Evolutionary conservation across 2,113 vertebrate species (phyloP).

Genomic region (Platysternon megacephalum): DNA sequence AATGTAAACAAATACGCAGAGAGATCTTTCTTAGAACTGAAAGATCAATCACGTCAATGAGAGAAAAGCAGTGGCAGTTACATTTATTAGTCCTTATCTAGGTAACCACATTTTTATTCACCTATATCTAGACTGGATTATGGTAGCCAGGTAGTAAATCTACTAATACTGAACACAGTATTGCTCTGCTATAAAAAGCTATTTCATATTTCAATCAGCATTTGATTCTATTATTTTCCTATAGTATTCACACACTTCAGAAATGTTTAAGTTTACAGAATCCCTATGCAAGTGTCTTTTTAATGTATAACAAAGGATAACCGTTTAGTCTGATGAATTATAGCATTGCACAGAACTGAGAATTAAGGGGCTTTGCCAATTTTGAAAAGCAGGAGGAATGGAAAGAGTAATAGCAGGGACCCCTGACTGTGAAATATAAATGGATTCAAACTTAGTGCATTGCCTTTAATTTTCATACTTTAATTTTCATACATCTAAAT

Average conservation of each 20-base stretch:
- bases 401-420: not conserved
- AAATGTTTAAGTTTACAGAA: not conserved
- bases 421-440: not conserved
- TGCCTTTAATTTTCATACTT: not conserved
- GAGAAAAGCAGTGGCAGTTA: not conserved
- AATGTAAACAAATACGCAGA: not conserved
- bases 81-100: slow-evolving; percentile 33
- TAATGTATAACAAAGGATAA: not conserved
- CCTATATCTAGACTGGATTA: not conserved
- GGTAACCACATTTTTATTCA: slow-evolving; percentile 2
- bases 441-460: accelerated
- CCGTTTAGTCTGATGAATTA: not conserved
- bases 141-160: not conserved
- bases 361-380: not conserved
- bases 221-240: not conserved
- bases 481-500: not conserved
- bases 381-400: not conserved
- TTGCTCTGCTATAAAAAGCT: not conserved
- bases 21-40: not conserved
- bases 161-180: not conserved
- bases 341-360: not conserved
- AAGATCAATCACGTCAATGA: not conserved
- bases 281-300: not conserved
- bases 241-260: not conserved
- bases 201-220: not conserved